Evolutionary conservation across 2,113 vertebrate genomes (phyloP), one percentile per base, ranked within the genome.

Genomic region (Sinocyclocheilus anshuiensis): DNA sequence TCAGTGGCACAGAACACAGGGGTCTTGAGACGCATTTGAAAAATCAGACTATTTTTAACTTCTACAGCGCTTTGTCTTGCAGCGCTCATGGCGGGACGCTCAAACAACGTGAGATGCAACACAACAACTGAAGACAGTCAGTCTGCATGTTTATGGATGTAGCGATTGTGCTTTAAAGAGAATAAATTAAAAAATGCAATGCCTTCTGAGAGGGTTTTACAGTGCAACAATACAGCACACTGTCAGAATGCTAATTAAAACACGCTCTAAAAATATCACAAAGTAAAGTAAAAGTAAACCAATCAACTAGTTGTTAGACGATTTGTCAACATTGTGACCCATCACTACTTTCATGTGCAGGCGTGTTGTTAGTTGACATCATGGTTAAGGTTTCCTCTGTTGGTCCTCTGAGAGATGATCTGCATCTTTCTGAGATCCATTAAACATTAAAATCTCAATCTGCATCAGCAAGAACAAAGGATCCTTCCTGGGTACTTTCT

Each of bases 361-460:
- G 42, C 36, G n/a, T 57, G 39, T 81, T 53, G 42, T 22, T 42
- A 39, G 57, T 36, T 69, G 50, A 71, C 39, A 33, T 12, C 1
- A 9, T 78, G 67, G 48, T 57, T 33, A 84, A 22, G 20, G 20
- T 61, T 77, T 45, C 72, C 50, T 74, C 9, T 26, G 18, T 77
- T 50, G 29, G 10, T 84, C 53, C 67, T 72, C 78, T 9, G 61
- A 85, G 71, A 59, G 83, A 39, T 84, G 29, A 63, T 81, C 50
- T 77, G 77, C 84, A 12, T 87, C 57, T 87, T 74, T 61, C 48
- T 61, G 82, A 71, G 77, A 76, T n/a, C 75, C 36, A 88, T 87
- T 85, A 88, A 90, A 85, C 81, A 77, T 88, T 81, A 79, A 90
- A 88, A 81, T 57, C 71, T 81, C 82, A 83, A 83, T 88, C 55